Evolutionary conservation across 2,888 invertebrate species (phyloP), one percentile per base, ranked within the genome.

Genomic region (Cerastoderma edule): DNA sequence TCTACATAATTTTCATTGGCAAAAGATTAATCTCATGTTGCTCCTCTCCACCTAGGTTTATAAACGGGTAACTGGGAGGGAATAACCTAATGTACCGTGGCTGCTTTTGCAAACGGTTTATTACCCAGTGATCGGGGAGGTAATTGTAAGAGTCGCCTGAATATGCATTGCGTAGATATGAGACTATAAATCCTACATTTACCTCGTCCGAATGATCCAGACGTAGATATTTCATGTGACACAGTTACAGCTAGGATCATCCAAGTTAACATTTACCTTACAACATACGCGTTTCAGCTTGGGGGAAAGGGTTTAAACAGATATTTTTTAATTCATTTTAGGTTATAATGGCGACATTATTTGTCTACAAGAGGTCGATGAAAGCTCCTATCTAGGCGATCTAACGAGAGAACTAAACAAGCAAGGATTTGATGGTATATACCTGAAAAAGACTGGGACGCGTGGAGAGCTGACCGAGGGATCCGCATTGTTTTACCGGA

Each of bases 321-420:
- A n/a, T 16, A 6, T 50, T 50, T 16, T 6, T 50, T 16, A 6
- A 16, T n/a, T n/a, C 6, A n/a, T 16, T 50, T n/a, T 6, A 16
- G 56, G 56, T 19, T 56, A 56, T 56, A 56, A 56, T 27, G 13
- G 56, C 32, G 56, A 56, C 32, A 56, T 56, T 56, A 8, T 56
- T 13, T 56, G 56, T 19, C 32, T 56, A 13, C 56, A 56, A 56
- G 56, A 56, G 19, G 56, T 56, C 30, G 56, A 56, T 27, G 56
- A 30, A 32, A 32, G 16, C 5, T 5, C 56, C 6, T 56, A 32
- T 19, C 28, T n/a, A 32, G 56, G 56, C 19, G 16, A 32, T 10
- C 32, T 56, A 5, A 56, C 56, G n/a, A 28, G 27, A 32, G 56
- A 56, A 56, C 32, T 56, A 8, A 56, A 32, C 10, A 1, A 2